A percentile compares a stretch with the other conserved stretches of the same genome.
Conservation (phyloP, 1,140 invertebrate species). For the Parapsyche elsis region DNA sequence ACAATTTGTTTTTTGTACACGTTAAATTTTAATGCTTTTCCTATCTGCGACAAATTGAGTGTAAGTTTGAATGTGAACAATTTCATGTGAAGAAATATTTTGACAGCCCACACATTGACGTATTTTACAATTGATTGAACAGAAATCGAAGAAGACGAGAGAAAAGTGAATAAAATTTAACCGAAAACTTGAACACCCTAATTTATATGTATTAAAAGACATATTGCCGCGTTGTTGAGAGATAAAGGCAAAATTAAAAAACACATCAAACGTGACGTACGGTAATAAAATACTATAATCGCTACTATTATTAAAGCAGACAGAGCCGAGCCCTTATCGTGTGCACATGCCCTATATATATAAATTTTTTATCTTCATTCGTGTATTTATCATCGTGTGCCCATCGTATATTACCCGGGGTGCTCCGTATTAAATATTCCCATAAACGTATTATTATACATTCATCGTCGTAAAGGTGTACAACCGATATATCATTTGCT, state of each 20-base stretch:
- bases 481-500: too few relatives aligned
- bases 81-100: too few relatives aligned
- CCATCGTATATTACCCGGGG: conserved; percentile 3
- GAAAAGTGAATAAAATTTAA: too few relatives aligned
- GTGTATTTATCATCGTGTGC: conserved; percentile 10
- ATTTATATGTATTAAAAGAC: not conserved
- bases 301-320: conserved; percentile 27
- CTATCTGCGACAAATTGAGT: too few relatives aligned
- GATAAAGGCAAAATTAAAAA: conserved; percentile 1
- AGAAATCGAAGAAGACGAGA: too few relatives aligned
- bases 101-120: too few relatives aligned
- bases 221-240: not conserved
- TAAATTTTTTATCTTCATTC: conserved; percentile 18
- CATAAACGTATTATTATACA: conserved; percentile 23
- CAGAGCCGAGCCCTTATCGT: conserved; percentile 3
- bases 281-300: conserved; percentile 24
- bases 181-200: too few relatives aligned
- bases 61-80: too few relatives aligned
- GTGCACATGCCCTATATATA: not conserved
- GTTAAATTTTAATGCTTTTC: too few relatives aligned
- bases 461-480: not conserved
- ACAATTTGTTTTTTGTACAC: too few relatives aligned
- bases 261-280: not conserved
- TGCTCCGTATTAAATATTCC: conserved; percentile 11
- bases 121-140: too few relatives aligned